Conservation (phyloP, 2,797 vertebrate species). For the Benthosema pterotum region DNA sequence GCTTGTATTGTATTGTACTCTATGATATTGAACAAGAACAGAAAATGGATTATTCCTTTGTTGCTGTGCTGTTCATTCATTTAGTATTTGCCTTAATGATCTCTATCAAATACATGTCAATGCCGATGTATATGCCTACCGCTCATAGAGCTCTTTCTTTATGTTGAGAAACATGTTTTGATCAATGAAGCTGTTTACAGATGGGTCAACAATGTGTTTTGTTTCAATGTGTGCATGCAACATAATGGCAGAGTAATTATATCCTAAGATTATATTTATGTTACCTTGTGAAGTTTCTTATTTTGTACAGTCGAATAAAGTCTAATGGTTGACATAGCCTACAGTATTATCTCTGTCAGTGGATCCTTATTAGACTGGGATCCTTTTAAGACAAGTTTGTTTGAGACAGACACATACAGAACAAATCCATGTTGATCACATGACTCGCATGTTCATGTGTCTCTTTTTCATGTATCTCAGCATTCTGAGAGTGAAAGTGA, state of each 20-base stretch:
- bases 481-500: too few species aligned
- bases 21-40: conserved; percentile 56
- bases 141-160: conserved; percentile 24
- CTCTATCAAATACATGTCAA: conserved; percentile 21
- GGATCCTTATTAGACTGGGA: too few species aligned
- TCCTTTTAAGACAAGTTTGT: too few species aligned
- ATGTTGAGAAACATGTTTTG: conserved; percentile 25
- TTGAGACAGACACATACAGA: too few species aligned
- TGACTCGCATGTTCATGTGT: too few species aligned
- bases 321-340: conserved; percentile 36
- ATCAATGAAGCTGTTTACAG: conserved; percentile 20
- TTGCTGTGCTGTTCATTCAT: conserved; percentile 53
- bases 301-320: conserved; percentile 73
- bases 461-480: too few species aligned
- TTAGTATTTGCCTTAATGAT: conserved; percentile 52
- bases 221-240: conserved; percentile 52
- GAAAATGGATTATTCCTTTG: conserved; percentile 45
- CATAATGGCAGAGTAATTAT: conserved; percentile 46
- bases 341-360: neutral
- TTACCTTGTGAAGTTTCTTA: conserved; percentile 71
- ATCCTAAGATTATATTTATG: conserved; percentile 63
- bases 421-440: too few species aligned
- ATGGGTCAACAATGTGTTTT: conserved; percentile 29
- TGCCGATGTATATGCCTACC: conserved; percentile 7
- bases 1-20: conserved; percentile 66